These are phyloP conservation scores for Hemibagrus wyckioides DNA, from an alignment of 2,113 vertebrate genomes.

Conservation along the genomic window DNA sequence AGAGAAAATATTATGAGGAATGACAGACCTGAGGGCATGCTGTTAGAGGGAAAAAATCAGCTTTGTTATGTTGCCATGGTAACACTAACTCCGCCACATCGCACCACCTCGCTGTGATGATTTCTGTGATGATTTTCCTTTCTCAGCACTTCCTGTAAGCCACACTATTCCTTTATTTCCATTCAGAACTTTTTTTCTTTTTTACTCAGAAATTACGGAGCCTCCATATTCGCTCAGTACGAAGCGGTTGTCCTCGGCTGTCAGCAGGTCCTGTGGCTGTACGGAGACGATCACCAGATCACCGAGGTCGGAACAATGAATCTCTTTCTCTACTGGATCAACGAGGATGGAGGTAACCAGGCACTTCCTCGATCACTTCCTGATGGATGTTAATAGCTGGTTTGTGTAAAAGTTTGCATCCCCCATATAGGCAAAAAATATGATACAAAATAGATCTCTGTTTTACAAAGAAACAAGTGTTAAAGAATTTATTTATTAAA, in stretches of 20 bases:
- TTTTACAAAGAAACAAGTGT: neutral
- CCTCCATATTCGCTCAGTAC: constrained; percentile 79
- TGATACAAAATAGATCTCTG: neutral
- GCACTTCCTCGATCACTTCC: neutral
- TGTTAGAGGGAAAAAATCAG: neutral
- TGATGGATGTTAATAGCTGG: neutral
- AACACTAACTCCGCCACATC: too few species aligned
- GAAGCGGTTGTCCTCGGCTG: constrained; percentile 80
- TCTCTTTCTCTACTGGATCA: constrained; percentile 89
- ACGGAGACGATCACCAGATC: constrained; percentile 85
- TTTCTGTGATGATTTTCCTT: too few species aligned
- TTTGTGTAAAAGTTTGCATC: neutral
- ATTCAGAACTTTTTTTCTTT: neutral
- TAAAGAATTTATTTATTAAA: neutral
- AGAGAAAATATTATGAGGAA: too few species aligned
- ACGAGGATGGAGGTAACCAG: constrained; percentile 84
- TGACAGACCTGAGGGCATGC: too few species aligned
- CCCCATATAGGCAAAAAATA: neutral
- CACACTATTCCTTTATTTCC: neutral
- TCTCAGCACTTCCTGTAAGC: neutral
- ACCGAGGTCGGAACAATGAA: constrained; percentile 96
- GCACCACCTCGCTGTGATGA: neutral
- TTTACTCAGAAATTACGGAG: constrained; percentile 82
- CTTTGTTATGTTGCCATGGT: too few species aligned
- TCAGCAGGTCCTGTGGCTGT: constrained; percentile 90